Base-by-base conservation (phyloP, 2,888 invertebrate genomes). In the Ctena decussata region DNA sequence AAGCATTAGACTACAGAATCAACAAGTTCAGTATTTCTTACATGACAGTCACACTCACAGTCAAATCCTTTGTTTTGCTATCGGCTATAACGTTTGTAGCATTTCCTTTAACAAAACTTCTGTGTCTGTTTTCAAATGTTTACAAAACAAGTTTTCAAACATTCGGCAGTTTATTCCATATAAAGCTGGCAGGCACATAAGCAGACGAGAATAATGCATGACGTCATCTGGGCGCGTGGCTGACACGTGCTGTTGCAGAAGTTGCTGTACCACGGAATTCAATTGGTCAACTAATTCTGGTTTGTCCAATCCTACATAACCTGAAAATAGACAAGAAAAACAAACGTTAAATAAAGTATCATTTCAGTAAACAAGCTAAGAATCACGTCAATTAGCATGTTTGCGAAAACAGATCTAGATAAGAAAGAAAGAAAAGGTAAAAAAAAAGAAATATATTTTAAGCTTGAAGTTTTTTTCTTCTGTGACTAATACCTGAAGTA, bases 121-220 rank as follows among this genome's bases (percentile, higher is more conserved):
- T 86, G 94, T 93, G 89, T 94, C 93, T 72, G 91, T 93, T 76
- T 91, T 93, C 60, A 95, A 92, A 85, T 94, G 93, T 77, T 89
- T 87, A 86, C 95, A 95, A 84, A 95, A 95, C 57, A 95, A 88
- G 32, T 92, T 92, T 87, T 95, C 94, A 73, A 95, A 89, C 94
- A 95, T 94, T 78, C 90, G 91, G 82, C 92, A 92, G 89, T 94
- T 93, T 72, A 94, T 94, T 77, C 95, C 95, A 82, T 93, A 95
- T 8, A 95, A 89, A 1, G 94, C 90, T 37, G 95, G 95, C 77
- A 95, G 89, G 60, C 93, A 91, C 89, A 95, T 92, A 27, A 95
- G 93, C 35, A 95, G 91, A 24, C 93, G 92, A 11, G 94, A 94
- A 88, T 95, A 95, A 72, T 94, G 94, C 93, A 95, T 93, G 87